These are phyloP conservation scores for Xyliphius kryptos DNA, from an alignment of 2,113 vertebrate species.

Conservation along the genomic window DNA sequence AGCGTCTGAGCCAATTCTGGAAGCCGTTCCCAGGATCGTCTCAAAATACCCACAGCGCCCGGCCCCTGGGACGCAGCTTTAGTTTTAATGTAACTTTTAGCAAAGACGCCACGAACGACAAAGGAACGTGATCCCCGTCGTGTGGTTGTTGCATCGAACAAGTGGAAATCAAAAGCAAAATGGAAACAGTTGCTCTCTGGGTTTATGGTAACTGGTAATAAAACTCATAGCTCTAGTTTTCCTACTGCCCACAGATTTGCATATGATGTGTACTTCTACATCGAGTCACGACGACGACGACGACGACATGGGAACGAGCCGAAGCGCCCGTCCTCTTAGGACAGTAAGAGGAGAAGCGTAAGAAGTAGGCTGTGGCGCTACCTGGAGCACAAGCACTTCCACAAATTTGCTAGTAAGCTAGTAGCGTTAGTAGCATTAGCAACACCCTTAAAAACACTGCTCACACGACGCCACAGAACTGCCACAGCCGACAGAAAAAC, in stretches of 20 bases:
- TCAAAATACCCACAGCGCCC: conserved; percentile 5
- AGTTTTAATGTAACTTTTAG: conserved; percentile 11
- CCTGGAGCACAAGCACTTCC: conserved; percentile 37
- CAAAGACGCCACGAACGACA: neutral
- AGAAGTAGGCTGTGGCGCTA: conserved; percentile 33
- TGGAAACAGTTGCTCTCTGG: conserved; percentile 5
- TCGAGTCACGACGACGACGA: conserved; percentile 49
- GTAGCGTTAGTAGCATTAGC: conserved; percentile 26
- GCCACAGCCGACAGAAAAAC: conserved; percentile 42
- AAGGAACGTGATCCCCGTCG: no score
- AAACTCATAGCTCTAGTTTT: conserved; percentile 8
- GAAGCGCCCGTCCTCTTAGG: conserved; percentile 34
- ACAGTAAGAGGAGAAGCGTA: conserved; percentile 30
- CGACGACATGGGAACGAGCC: conserved; percentile 44
- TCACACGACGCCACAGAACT: conserved; percentile 39
- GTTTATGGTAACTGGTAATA: conserved; percentile 14
- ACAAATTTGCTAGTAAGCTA: conserved; percentile 31
- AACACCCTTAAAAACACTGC: conserved; percentile 26
- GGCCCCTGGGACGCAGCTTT: conserved; percentile 24
- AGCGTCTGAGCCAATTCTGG: conserved; percentile 17
- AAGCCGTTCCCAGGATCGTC: conserved; percentile 33
- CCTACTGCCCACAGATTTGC: conserved; percentile 46
- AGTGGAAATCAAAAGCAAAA: neutral
- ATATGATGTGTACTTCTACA: conserved; percentile 51
- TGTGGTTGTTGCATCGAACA: no score